Base-by-base conservation (phyloP, 1,140 invertebrate genomes). In the Megalonaias nervosa region DNA sequence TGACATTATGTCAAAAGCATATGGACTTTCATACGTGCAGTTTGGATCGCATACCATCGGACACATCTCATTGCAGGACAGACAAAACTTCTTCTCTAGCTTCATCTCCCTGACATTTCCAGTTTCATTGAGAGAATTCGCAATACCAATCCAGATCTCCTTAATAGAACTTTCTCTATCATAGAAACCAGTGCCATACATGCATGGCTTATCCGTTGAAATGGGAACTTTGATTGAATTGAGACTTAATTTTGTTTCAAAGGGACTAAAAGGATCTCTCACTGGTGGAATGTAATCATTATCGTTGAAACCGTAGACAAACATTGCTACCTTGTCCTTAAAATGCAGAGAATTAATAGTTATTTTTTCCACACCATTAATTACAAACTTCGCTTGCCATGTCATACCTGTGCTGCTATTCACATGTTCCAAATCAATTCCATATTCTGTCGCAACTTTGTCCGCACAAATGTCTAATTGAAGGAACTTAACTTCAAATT, bases 111-210 rank as follows among this genome's bases (percentile, higher is more conserved):
- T 1, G 12, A 68, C 38, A 48, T 68, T 69, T 5, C 70, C 70
- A 48, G 62, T 21, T 71, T 71, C 59, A 26, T 60, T 60, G 16
- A 55, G 61, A 59, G 58, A 69, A 48, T 75, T 48, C 14, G 74
- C 68, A 14, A 68, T 67, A 21, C 74, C 74, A 55, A 75, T 23
- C 74, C 74, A 75, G 26, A 75, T 58, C 19, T 75, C 74, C 26
- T 75, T 75, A 16, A 75, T 67, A 48, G 38, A 48, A n/a, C 74
- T 75, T 48, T 75, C 66, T n/a, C 23, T 65, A 16, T 75, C 74
- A 67, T 68, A 68, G 58, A 68, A 75, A 2, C 57, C 74, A 19
- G 56, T 21, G 17, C 74, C 74, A 48, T 75, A 58, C 17, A 66
- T 56, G 56, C 74, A 75, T 12, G 56, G 66, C 56, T 68, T 75